These are phyloP conservation scores for Peromyscus aztecus DNA, from an alignment of 2,797 vertebrate species.

Conservation along the genomic window DNA sequence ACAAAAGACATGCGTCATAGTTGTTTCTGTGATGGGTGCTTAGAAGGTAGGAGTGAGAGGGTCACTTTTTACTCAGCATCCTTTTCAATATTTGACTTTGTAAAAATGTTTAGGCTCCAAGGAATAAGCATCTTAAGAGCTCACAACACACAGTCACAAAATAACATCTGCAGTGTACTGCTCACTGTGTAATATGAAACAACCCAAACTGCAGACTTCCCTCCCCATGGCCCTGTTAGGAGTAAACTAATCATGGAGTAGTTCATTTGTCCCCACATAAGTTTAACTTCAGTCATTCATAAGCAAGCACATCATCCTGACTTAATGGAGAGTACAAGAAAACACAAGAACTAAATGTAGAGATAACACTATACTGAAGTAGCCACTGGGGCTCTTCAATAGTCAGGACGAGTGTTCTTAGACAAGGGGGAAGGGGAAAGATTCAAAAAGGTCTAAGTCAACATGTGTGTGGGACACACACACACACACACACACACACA, in stretches of 20 bases:
- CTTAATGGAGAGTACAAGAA: background rate
- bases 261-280: background rate
- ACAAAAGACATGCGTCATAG: constrained; percentile 46
- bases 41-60: background rate
- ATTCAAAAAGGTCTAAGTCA: background rate
- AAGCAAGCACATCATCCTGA: background rate
- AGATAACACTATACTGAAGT: background rate
- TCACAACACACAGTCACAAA: constrained; percentile 15
- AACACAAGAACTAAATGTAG: background rate
- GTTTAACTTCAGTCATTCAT: background rate
- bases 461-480: too few species aligned
- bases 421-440: background rate
- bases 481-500: background rate
- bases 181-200: background rate
- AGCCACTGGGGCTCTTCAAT: background rate
- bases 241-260: background rate
- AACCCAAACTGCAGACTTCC: background rate
- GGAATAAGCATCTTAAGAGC: constrained; percentile 43
- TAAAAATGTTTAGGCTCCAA: background rate
- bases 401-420: background rate
- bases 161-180: background rate
- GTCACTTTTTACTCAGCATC: background rate
- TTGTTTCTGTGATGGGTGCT: background rate
- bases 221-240: background rate
- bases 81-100: constrained; percentile 51